These are phyloP conservation scores for Bombyx mandarina DNA, from an alignment of 1,140 invertebrate genomes.

Conservation along the genomic window DNA sequence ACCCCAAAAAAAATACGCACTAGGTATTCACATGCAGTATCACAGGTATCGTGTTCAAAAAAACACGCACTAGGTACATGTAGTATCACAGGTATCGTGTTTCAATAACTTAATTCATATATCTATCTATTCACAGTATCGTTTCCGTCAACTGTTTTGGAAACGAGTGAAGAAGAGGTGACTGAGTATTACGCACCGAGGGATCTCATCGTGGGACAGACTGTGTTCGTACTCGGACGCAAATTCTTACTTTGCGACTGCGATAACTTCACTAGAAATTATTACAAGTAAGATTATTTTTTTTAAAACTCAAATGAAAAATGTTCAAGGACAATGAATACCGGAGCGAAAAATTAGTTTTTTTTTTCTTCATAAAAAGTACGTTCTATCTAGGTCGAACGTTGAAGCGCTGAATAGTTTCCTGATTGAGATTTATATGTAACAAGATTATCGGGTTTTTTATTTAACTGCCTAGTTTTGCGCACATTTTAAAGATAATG, in stretches of 20 bases:
- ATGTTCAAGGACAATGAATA: neutral
- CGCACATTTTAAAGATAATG: too few relatives aligned
- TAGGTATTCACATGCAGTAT: too few relatives aligned
- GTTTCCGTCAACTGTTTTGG: slow-evolving; percentile 73
- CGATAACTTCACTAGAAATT: slow-evolving; percentile 84
- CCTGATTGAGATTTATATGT: too few relatives aligned
- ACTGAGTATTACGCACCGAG: slow-evolving; percentile 81
- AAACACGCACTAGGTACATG: too few relatives aligned
- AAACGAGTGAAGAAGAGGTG: slow-evolving; percentile 78
- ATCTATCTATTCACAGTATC: slow-evolving; percentile 30
- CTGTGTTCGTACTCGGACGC: slow-evolving; percentile 77
- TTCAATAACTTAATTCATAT: neutral
- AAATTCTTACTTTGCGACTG: slow-evolving; percentile 85
- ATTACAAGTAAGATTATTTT: slow-evolving; percentile 69
- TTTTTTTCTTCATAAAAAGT: neutral
- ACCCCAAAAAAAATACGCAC: too few relatives aligned
- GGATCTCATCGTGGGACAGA: slow-evolving; percentile 83
- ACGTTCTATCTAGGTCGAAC: neutral
- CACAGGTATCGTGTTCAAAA: too few relatives aligned
- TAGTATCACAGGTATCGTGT: too few relatives aligned
- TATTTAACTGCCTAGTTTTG: too few relatives aligned
- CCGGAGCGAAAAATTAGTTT: neutral
- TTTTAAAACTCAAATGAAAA: neutral
- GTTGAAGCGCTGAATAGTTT: too few relatives aligned
- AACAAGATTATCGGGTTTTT: too few relatives aligned